phyloP scores from a whole-genome alignment of 2,797 vertebrate genomes.

The Botia almorhae region DNA sequence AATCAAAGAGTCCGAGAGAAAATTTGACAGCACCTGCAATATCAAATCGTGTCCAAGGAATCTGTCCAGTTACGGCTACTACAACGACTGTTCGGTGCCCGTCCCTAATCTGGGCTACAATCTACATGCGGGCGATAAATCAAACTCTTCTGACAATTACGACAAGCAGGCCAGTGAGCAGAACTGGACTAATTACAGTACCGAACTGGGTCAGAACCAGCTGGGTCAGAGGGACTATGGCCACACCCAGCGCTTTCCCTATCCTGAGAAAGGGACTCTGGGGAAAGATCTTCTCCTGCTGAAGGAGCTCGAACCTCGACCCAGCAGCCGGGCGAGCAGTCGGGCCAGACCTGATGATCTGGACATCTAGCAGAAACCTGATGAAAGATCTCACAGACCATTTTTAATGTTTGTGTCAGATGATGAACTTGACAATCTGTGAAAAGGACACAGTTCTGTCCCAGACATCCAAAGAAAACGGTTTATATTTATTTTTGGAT shows the following conservation, averaged over 20 bases:
- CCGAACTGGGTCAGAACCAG: constrained; percentile 81
- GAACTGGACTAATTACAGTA: constrained; percentile 91
- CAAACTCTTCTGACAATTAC: constrained; percentile 87
- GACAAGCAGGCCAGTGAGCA: constrained; percentile 89
- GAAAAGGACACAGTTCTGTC: constrained; percentile 21
- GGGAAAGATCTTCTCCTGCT: constrained; percentile 83
- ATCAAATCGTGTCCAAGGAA: constrained; percentile 77
- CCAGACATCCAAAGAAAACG: constrained; percentile 16
- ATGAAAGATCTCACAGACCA: background rate
- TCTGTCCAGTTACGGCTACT: constrained; percentile 83
- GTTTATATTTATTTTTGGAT: constrained; percentile 32
- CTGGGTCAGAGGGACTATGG: constrained; percentile 82
- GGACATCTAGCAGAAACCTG: constrained; percentile 82
- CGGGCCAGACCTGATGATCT: constrained; percentile 86
- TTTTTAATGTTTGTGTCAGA: background rate
- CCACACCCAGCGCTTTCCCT: constrained; percentile 81
- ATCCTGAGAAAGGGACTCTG: constrained; percentile 77
- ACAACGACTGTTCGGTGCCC: constrained; percentile 84
- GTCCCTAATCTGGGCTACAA: constrained; percentile 87
- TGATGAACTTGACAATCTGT: background rate
- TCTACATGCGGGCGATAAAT: constrained; percentile 83
- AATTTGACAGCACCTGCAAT: constrained; percentile 65
- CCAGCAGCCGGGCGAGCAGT: constrained; percentile 86
- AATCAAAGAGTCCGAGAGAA: constrained; percentile 78
- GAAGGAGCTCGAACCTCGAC: constrained; percentile 80